Evolutionary conservation across 2,113 vertebrate genomes (phyloP).

Genomic region (Murina feae): DNA sequence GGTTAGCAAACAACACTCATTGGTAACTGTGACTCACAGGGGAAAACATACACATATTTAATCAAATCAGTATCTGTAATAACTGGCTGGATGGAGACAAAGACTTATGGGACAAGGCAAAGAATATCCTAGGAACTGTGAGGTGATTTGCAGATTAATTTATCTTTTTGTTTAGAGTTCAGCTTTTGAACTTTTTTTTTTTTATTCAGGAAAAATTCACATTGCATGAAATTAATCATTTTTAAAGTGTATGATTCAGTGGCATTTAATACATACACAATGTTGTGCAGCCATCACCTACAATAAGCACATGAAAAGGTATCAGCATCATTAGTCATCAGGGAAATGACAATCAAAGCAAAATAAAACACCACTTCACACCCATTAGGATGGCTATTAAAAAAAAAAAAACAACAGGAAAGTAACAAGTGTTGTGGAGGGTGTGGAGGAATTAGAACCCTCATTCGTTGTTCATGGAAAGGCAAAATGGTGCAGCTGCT

Average conservation of each 20-base stretch:
- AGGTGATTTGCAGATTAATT: neutral
- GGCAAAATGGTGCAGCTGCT: no score
- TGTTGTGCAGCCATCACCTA: neutral
- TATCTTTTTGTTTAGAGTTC: neutral
- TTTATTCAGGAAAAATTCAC: neutral
- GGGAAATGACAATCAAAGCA: neutral
- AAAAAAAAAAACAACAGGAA: neutral
- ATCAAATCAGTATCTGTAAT: neutral
- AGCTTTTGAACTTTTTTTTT: neutral
- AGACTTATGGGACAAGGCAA: neutral
- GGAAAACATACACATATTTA: neutral
- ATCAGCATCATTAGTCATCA: neutral
- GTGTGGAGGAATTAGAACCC: neutral
- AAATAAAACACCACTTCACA: neutral
- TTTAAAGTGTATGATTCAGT: neutral
- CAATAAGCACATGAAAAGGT: neutral
- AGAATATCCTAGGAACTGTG: neutral
- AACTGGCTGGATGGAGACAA: neutral
- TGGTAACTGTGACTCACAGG: neutral
- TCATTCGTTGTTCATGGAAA: neutral
- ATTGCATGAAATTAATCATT: neutral
- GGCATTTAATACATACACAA: neutral
- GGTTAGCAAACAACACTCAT: neutral
- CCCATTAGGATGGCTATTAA: neutral
- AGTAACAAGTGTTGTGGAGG: neutral